These are phyloP conservation scores for Mormyrus iriodes DNA, from an alignment of 2,113 vertebrate species.

Conservation along the genomic window DNA sequence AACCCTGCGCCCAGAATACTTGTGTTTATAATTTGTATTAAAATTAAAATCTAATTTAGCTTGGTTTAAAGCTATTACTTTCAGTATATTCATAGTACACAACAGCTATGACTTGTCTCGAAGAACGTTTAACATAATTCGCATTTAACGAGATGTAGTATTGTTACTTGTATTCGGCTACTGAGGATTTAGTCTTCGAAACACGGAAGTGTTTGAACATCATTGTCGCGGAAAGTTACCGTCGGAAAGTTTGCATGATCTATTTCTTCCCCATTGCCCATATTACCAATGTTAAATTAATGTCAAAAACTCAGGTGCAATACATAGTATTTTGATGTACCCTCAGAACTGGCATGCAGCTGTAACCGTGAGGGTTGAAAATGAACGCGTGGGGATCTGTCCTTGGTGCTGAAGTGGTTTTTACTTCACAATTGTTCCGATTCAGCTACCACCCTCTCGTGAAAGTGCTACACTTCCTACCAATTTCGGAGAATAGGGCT, in stretches of 20 bases:
- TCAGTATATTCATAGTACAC: background rate
- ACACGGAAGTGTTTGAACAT: background rate
- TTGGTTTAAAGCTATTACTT: background rate
- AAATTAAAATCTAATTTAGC: too few species aligned
- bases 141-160: background rate
- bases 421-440: background rate
- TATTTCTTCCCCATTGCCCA: background rate
- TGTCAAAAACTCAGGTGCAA: background rate
- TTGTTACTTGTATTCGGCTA: background rate
- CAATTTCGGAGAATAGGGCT: background rate
- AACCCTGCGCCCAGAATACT: background rate
- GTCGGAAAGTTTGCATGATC: background rate
- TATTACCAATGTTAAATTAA: background rate
- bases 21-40: background rate
- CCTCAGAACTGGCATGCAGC: background rate
- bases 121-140: background rate
- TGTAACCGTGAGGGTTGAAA: background rate
- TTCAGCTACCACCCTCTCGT: background rate
- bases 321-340: background rate
- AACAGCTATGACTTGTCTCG: background rate
- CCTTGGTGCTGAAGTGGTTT: constrained; percentile 64
- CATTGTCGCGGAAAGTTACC: background rate
- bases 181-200: background rate
- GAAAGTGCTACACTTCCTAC: background rate
- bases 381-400: constrained; percentile 41